Evolutionary conservation across 2,113 vertebrate genomes (phyloP).

Genomic region (Amphilophus citrinellus): DNA sequence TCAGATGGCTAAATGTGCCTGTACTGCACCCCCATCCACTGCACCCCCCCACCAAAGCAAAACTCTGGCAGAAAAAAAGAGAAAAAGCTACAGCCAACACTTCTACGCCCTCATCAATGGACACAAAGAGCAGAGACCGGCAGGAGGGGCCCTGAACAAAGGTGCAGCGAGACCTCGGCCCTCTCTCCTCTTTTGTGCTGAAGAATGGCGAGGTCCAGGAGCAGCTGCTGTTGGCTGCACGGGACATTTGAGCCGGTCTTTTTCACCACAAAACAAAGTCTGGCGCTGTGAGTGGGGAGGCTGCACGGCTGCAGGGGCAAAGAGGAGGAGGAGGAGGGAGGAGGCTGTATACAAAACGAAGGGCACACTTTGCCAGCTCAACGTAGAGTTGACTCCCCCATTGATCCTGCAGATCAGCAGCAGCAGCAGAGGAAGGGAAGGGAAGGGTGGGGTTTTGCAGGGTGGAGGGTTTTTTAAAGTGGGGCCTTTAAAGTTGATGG

Average conservation of each 20-base stretch:
- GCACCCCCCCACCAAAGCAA: conserved; percentile 51
- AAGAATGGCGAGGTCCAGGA: conserved; percentile 71
- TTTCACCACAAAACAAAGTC: conserved; percentile 79
- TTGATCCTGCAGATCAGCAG: conserved; percentile 52
- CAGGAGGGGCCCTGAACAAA: conserved; percentile 68
- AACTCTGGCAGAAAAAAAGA: conserved; percentile 21
- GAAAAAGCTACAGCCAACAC: conserved; percentile 74
- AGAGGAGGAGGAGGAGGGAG: conserved; percentile 13
- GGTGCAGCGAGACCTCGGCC: conserved; percentile 62
- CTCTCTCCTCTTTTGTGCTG: conserved; percentile 66
- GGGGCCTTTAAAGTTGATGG: conserved; percentile 72
- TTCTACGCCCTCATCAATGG: conserved; percentile 63
- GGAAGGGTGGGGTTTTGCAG: not conserved
- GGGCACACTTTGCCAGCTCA: conserved; percentile 80
- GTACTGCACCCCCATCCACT: conserved; percentile 17
- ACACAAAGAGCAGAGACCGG: conserved; percentile 58
- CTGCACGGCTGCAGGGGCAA: conserved; percentile 32
- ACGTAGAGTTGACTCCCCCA: conserved; percentile 51
- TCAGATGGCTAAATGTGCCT: conserved; percentile 70
- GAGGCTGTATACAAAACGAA: conserved; percentile 68
- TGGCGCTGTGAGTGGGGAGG: conserved; percentile 65
- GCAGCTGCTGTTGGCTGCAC: conserved; percentile 81
- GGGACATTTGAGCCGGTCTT: conserved; percentile 77
- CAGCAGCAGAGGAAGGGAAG: conserved; percentile 11
- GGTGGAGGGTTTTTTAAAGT: conserved; percentile 29